A percentile compares a stretch with the other conserved stretches of the same genome.
Conservation (phyloP, 2,888 invertebrate species). For the Polyommatus icarus region DNA sequence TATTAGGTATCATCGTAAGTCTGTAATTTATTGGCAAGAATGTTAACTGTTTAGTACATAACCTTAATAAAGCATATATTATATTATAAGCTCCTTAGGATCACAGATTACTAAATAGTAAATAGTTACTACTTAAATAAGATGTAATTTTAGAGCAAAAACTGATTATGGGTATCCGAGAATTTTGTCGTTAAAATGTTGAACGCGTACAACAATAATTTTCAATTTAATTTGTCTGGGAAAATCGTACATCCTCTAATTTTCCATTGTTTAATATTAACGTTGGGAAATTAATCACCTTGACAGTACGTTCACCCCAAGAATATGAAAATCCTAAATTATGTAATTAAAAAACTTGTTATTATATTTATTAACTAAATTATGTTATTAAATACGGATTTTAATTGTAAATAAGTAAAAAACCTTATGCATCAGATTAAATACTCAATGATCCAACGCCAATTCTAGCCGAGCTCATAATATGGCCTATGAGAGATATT, state of each 20-base stretch:
- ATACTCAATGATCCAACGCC: too few relatives aligned
- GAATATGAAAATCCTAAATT: background rate
- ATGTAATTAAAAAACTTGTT: background rate
- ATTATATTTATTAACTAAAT: background rate
- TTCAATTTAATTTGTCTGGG: background rate
- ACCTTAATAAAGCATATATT: too few relatives aligned
- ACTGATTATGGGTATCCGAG: background rate
- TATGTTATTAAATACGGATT: background rate
- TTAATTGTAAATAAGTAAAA: too few relatives aligned
- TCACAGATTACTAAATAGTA: too few relatives aligned
- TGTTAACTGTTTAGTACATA: too few relatives aligned
- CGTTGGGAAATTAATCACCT: constrained; percentile 4
- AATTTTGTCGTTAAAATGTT: background rate
- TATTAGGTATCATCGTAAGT: too few relatives aligned
- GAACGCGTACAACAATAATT: background rate
- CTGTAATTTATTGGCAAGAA: too few relatives aligned
- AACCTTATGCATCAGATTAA: too few relatives aligned
- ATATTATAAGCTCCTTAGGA: too few relatives aligned
- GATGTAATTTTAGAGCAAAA: background rate
- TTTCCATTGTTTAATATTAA: background rate
- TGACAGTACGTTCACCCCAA: constrained; percentile 8
- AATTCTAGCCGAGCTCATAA: too few relatives aligned
- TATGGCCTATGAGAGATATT: too few relatives aligned
- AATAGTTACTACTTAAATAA: too few relatives aligned
- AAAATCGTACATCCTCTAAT: constrained; percentile 8